phyloP scores from a whole-genome alignment of 2,113 vertebrate genomes.

The Serinus canaria region DNA sequence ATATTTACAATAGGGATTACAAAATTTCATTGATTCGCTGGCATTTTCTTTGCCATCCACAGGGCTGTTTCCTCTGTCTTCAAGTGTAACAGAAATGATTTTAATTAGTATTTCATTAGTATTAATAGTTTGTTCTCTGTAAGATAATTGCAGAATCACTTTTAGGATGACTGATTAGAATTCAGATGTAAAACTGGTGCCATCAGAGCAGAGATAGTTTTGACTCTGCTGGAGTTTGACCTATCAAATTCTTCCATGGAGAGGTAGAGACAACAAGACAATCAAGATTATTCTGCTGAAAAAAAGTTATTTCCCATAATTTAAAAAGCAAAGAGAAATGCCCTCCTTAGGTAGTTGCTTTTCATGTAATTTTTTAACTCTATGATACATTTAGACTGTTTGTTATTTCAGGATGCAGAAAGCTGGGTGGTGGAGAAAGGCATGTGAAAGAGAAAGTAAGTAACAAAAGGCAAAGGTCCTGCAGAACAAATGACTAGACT shows the following conservation, averaged over 20 bases:
- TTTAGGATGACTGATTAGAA: slow-evolving; percentile 13
- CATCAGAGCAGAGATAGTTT: background rate
- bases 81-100: background rate
- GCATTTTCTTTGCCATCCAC: slow-evolving; percentile 21
- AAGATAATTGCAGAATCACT: background rate
- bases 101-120: slow-evolving; percentile 21
- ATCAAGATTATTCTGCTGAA: background rate
- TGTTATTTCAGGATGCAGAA: background rate
- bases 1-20: slow-evolving; percentile 1
- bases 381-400: background rate
- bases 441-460: background rate
- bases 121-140: background rate
- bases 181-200: slow-evolving; percentile 10
- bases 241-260: background rate
- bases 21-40: background rate
- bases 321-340: background rate
- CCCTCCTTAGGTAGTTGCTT: background rate
- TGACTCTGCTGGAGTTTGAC: background rate
- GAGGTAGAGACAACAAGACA: background rate
- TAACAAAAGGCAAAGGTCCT: background rate
- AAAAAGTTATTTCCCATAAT: background rate
- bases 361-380: background rate
- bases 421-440: background rate
- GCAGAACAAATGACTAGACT: background rate
- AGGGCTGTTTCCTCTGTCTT: background rate